Base-by-base conservation (phyloP, 2,888 invertebrate genomes). In the Empis stercorea region DNA sequence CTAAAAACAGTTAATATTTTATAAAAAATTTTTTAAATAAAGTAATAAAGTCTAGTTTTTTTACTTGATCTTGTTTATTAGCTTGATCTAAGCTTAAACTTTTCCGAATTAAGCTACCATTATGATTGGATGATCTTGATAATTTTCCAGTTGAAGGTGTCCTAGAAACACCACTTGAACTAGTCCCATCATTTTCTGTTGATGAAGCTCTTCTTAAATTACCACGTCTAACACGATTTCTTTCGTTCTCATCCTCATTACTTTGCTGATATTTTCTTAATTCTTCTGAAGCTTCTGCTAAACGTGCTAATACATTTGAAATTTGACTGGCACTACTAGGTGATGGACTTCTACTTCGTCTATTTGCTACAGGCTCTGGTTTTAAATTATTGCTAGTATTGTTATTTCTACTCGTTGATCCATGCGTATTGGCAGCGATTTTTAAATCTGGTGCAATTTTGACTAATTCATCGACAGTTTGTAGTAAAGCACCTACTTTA, bases 391-490 rank as follows among this genome's bases (percentile, higher is more conserved):
- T 56, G 39, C 17, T 38, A 20, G 23, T 14, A 44, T 20, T 44
- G 7, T 36, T 36, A 36, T 36, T 36, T 13, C 1, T 32, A n/a
- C 59, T 56, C 4, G 49, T 54, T n/a, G 55, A 45, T n/a, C 50
- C 14, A 58, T 27, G 60, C 37, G 55, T 68, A 1, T 49, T 43
- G 14, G 54, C 51, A 1, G 57, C 59, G n/a, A 61, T 68, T 48
- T 73, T 74, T 45, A 84, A 60, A 49, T 86, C 85, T 1, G 87
- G 87, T 46, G 83, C 83, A 51, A 85, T 75, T 62, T 82, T 81
- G 63, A 85, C 81, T 38, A 88, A 70, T 57, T 84, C 83, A 52
- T 88, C 87, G 40, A 88, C 82, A 51, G 86, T 84, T 61, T 87
- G 83, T 49, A 88, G 65, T 34, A 88, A 68, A 45, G 76, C 76